Base-by-base conservation (phyloP, 2,113 vertebrate genomes). In the Suncus etruscus region DNA sequence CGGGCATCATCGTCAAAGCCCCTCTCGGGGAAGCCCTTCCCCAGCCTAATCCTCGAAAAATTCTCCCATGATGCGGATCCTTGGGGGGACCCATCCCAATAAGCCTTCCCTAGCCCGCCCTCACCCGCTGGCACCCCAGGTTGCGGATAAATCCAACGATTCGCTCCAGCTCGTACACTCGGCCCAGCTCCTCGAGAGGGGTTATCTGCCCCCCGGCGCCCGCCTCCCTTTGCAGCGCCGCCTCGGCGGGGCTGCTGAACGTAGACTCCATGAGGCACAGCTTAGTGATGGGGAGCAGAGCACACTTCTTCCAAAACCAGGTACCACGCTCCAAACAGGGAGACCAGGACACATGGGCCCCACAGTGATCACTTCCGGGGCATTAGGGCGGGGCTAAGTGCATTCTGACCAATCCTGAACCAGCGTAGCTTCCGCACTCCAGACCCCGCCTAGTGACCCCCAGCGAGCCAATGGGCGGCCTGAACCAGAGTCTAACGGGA, bases 201-300 rank as follows among this genome's bases (percentile, higher is more conserved):
- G 87, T 87, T 47, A 63, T 79, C 51, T 16, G 18, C 11, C 0
- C 92, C 0, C 85, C 50, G 45, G 91, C 25, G 8, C 80, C 90
- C 29, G 96, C 70, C 48, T 96, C 92, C 84, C 97, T 94, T 70
- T 95, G 94, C 83, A 98, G 94, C 32, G 80, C 96, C 0, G 90
- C 96, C 83, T 94, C 97, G 8, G 97, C 98, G 0, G 98, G 96
- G 29, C 95, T 97, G 96, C 97, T 98, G 95, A 98, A 98, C 7
- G 96, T 88, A 5, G 96, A 24, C 54, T 97, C 96, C 98, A 98
- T 98, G 84, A 61, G n/a, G 54, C 32, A 65, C 74, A 31, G 72
- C 45, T n/a, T 27, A 32, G 10, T 69, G 39, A 47, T 9, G 4
- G 32, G 48, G 78, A 24, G 65, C 50, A 72, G 54, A 6, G 0